Evolutionary conservation across 2,113 vertebrate genomes (phyloP), one percentile per base, ranked within the genome.

Genomic region (Protomyctophum bolini): DNA sequence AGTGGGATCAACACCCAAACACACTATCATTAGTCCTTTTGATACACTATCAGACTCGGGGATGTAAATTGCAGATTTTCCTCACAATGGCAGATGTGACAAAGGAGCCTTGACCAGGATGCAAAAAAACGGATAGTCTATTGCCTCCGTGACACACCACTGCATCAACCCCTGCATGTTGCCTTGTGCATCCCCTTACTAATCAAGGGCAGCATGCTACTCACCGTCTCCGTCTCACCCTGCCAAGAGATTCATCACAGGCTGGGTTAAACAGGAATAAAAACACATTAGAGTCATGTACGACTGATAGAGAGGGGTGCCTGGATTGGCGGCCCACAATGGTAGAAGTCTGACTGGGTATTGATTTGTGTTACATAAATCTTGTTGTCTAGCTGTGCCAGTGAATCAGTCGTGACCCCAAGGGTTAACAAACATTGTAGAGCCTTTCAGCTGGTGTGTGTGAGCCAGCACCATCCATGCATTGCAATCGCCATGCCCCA

Each of bases 381-480:
- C 96, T 95, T 97, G 95, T 98, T 98, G 97, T 97, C 95, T 94
- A 94, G 96, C 95, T 94, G 92, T 90, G 89, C 93, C 93, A 96
- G 95, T 97, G 96, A 98, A 96, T 98, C 96, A 96, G 94, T 90
- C 86, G 91, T 96, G 96, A 98, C 96, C 97, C 89, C 82, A 47
- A 86, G 95, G 97, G 96, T 97, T 96, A 98, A 97, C 96, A 97
- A 97, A 98, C 97, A 97, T 95, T 95, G 95, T 96, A 92, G 94
- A 95, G 93, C 94, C 94, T 96, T 95, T 96, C 95, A 94, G 94
- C 93, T 90, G 93, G 92, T 92, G 93, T 92, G 93, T 93, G 93
- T 86, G 93, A 91, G 93, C 83, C 81, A 84, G 87, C 81, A 72
- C 79, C 74, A 67, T 66, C 94, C 92, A 92, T 94, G 94, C 95